Conservation (phyloP, 2,888 invertebrate species). For the Augochlorella aurata region DNA sequence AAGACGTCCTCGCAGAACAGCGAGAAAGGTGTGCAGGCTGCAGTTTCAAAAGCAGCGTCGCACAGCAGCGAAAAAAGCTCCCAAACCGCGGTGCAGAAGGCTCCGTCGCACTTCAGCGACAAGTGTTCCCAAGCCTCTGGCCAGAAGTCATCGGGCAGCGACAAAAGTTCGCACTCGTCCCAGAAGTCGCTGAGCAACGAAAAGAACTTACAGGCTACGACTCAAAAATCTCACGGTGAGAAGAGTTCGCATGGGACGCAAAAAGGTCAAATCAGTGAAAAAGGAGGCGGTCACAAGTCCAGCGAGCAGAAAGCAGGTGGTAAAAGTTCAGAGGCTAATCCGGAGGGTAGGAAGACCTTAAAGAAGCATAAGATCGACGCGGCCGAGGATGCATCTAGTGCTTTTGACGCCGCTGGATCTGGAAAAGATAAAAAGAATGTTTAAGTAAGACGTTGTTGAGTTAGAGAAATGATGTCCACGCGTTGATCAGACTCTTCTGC, state of each 20-base stretch:
- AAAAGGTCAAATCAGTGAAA: conserved; percentile 48
- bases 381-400: conserved; percentile 33
- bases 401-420: conserved; percentile 35
- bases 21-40: conserved; percentile 20
- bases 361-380: conserved; percentile 72
- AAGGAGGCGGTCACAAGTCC: conserved; percentile 39
- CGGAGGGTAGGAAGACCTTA: conserved; percentile 68
- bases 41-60: neutral
- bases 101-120: neutral
- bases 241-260: conserved; percentile 24
- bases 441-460: conserved; percentile 34
- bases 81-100: neutral
- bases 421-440: conserved; percentile 60
- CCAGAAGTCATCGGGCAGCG: conserved; percentile 10
- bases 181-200: conserved; percentile 24
- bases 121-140: neutral
- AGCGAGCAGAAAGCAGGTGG: conserved; percentile 57
- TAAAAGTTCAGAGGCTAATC: conserved; percentile 66
- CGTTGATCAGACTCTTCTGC: conserved; percentile 22
- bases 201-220: neutral
- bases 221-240: neutral
- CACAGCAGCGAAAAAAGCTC: conserved; percentile 25
- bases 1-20: conserved; percentile 17
- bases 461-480: conserved; percentile 18
- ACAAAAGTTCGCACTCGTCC: conserved; percentile 5